Conservation (phyloP, 2,888 invertebrate species). For the Colletes collaris region DNA sequence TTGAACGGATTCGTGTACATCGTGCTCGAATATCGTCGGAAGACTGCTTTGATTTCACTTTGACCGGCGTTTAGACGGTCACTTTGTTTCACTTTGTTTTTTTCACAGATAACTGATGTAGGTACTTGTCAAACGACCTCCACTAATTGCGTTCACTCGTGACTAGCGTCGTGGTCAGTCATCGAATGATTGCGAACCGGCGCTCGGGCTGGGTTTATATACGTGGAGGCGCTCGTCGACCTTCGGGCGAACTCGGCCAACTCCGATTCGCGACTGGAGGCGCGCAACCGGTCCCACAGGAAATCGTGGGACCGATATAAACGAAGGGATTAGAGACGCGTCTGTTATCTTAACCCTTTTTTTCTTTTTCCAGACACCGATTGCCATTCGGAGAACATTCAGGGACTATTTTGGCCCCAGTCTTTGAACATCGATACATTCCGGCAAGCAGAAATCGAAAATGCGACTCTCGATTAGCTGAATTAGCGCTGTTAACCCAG, state of each 20-base stretch:
- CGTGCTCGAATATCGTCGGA: slow-evolving; percentile 54
- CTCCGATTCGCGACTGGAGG: slow-evolving; percentile 21
- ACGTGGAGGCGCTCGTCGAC: slow-evolving; percentile 45
- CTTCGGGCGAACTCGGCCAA: slow-evolving; percentile 59
- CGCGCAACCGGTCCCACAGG: slow-evolving; percentile 33
- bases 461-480: no score
- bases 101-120: background rate
- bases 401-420: no score
- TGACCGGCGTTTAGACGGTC: background rate
- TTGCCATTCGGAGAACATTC: no score
- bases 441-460: no score
- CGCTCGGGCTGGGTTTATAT: slow-evolving; percentile 53
- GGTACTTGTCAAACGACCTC: background rate
- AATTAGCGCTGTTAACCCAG: no score
- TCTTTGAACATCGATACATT: no score
- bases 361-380: no score
- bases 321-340: no score
- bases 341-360: no score
- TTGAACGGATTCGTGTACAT: slow-evolving; percentile 90
- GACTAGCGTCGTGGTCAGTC: background rate
- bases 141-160: background rate
- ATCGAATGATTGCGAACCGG: slow-evolving; percentile 42
- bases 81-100: slow-evolving; percentile 4
- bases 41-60: background rate
- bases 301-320: no score